These are phyloP conservation scores for Mungos mungo DNA, from an alignment of 2,113 vertebrate species.

Conservation along the genomic window DNA sequence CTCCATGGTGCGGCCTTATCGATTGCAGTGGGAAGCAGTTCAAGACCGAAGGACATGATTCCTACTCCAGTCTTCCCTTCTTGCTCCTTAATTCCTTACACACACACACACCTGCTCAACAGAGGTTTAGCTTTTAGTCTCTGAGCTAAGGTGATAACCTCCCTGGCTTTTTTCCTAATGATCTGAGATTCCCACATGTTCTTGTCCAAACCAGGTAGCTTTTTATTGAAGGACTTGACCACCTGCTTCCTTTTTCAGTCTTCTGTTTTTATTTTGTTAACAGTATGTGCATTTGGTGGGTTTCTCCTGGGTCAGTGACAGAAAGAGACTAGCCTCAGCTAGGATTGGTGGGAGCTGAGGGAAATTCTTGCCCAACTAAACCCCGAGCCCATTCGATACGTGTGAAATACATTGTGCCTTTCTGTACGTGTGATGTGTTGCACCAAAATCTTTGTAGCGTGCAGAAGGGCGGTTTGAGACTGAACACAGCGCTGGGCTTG, in stretches of 20 bases:
- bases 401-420: slow-evolving; percentile 50
- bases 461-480: background rate
- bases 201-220: slow-evolving; percentile 54
- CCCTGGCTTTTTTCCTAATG: slow-evolving; percentile 1
- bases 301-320: slow-evolving; percentile 39
- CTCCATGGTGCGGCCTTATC: slow-evolving; percentile 52
- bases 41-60: slow-evolving; percentile 55
- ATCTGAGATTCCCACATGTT: slow-evolving; percentile 48
- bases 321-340: slow-evolving; percentile 21
- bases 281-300: too few relatives aligned
- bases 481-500: background rate
- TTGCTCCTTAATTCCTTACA: slow-evolving; percentile 59
- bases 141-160: slow-evolving; percentile 36
- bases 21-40: slow-evolving; percentile 53
- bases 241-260: too few relatives aligned
- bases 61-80: slow-evolving; percentile 54
- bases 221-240: too few relatives aligned
- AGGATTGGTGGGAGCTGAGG: slow-evolving; percentile 42
- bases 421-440: slow-evolving; percentile 9
- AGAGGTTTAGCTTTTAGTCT: slow-evolving; percentile 64
- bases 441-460: background rate
- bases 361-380: slow-evolving; percentile 51
- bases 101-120: background rate
- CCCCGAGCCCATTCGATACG: background rate
- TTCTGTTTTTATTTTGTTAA: too few relatives aligned